phyloP scores from a whole-genome alignment of 2,113 vertebrate genomes.

The Illadopsis cleaveri region DNA sequence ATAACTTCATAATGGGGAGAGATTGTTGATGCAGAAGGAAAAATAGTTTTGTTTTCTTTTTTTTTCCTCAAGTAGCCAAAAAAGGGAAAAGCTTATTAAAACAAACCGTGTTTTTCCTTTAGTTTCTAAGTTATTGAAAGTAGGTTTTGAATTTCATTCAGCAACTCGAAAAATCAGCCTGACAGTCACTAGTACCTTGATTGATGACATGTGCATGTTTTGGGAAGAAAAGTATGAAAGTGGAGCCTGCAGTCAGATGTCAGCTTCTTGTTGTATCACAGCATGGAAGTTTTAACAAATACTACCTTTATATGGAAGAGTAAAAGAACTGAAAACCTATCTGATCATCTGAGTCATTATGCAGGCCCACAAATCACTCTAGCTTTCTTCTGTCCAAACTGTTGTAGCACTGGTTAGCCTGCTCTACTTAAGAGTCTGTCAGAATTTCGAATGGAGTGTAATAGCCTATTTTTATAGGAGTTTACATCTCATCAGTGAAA shows the following conservation, averaged over 20 bases:
- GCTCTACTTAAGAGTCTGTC: background rate
- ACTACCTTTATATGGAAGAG: conserved; percentile 62
- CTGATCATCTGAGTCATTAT: conserved; percentile 55
- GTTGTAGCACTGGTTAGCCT: background rate
- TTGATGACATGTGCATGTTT: conserved; percentile 3
- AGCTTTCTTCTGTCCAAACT: background rate
- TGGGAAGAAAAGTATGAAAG: background rate
- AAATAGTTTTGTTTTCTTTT: background rate
- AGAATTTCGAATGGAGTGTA: conserved; percentile 24
- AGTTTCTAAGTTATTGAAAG: conserved; percentile 17
- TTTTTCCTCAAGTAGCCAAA: background rate
- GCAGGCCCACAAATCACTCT: conserved; percentile 20
- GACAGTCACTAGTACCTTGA: conserved; percentile 3
- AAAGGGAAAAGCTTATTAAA: background rate
- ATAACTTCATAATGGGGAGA: background rate
- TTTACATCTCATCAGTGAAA: conserved; percentile 17
- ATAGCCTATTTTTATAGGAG: conserved; percentile 43
- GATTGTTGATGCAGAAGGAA: background rate
- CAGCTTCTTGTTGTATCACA: conserved; percentile 31
- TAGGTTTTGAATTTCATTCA: conserved; percentile 18
- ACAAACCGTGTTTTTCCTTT: background rate
- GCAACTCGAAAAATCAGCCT: background rate
- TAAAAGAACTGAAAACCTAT: conserved; percentile 53
- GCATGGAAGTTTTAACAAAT: conserved; percentile 50
- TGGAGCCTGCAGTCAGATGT: background rate